A percentile compares a stretch with the other conserved stretches of the same genome.
These are phyloP conservation scores for Paelopatides confundens DNA, from an alignment of 53 echinoderm and acorn worm species.

Conservation along the genomic window DNA sequence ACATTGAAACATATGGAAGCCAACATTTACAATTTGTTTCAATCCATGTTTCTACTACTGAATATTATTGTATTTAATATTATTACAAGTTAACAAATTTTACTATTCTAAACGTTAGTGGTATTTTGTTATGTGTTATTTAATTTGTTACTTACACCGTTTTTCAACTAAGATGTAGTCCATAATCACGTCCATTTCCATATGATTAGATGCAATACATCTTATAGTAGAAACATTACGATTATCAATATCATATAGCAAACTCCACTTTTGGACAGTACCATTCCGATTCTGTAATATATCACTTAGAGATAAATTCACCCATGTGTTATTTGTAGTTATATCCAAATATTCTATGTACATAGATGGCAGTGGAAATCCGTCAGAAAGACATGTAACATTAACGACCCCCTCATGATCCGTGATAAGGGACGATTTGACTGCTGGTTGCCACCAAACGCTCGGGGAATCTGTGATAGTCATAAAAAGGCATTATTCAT, in stretches of 20 bases:
- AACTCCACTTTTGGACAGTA: not conserved
- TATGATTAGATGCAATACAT: not conserved
- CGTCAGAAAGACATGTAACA: not conserved
- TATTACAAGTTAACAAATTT: too few species aligned
- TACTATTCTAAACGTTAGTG: too few species aligned
- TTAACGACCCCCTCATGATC: not conserved
- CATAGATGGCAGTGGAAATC: not conserved
- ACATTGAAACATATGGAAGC: too few species aligned
- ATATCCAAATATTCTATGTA: not conserved
- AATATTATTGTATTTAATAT: too few species aligned
- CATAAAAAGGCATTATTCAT: too few species aligned
- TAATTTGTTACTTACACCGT: not conserved
- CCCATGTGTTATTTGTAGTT: not conserved
- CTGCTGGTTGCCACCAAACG: not conserved
- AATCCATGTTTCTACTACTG: too few species aligned
- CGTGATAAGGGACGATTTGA: not conserved
- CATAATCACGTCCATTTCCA: too few species aligned
- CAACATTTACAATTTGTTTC: too few species aligned
- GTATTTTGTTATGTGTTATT: too few species aligned
- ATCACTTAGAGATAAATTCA: not conserved
- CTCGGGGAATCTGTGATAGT: not conserved
- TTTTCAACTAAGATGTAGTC: too few species aligned
- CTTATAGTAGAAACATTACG: not conserved
- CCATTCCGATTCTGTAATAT: not conserved
- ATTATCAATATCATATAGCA: not conserved